Conservation (phyloP, 2,113 vertebrate genomes). For the Trochalopteron elliotii region DNA sequence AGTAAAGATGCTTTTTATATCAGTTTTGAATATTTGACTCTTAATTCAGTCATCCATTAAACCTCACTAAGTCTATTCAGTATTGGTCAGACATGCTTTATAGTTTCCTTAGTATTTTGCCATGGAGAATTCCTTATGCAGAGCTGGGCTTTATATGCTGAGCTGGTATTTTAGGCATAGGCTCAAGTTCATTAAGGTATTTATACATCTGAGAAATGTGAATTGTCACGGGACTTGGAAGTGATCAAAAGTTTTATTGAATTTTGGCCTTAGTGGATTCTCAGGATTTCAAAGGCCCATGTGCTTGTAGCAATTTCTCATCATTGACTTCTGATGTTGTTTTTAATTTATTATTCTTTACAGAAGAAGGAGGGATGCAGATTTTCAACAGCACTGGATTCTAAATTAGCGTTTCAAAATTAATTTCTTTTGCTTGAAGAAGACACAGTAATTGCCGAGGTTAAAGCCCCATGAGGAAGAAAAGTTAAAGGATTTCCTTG, state of each 20-base stretch:
- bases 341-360: neutral
- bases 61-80: neutral
- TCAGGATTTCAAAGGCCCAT: neutral
- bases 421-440: neutral
- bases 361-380: neutral
- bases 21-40: neutral
- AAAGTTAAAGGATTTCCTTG: neutral
- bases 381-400: neutral
- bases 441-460: neutral
- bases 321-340: neutral
- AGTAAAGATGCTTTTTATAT: slow-evolving; percentile 50
- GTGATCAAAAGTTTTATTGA: neutral
- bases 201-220: neutral
- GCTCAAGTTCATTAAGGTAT: neutral
- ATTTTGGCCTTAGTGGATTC: neutral
- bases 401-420: neutral
- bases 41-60: neutral
- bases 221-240: neutral
- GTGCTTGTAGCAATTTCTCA: neutral
- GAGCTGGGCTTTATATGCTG: neutral
- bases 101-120: neutral
- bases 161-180: neutral
- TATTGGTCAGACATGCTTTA: neutral
- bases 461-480: neutral
- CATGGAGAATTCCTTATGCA: neutral